Evolutionary conservation across 2,113 vertebrate species (phyloP).

Genomic region (Garra rufa): DNA sequence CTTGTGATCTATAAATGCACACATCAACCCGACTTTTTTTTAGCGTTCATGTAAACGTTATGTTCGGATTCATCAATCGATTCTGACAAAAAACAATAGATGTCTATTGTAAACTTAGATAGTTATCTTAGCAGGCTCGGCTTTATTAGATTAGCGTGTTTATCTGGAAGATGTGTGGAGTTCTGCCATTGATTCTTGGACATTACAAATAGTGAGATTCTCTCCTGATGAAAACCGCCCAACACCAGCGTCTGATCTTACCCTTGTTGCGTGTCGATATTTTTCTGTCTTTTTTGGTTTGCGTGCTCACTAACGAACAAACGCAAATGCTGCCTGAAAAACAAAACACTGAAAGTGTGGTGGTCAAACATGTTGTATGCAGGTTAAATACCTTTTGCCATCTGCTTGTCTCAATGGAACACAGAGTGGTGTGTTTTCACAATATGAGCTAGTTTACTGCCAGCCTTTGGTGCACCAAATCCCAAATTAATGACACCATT

Average conservation of each 20-base stretch:
- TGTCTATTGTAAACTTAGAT: no score
- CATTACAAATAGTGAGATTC: constrained; percentile 12
- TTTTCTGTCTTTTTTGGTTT: background rate
- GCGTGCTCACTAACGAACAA: constrained; percentile 3
- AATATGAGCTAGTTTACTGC: background rate
- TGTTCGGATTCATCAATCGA: no score
- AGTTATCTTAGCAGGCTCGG: background rate
- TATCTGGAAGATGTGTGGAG: background rate
- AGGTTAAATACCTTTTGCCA: background rate
- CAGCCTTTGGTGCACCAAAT: constrained; percentile 6
- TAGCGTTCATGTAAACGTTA: no score
- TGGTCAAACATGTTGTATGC: constrained; percentile 12
- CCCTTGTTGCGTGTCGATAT: constrained; percentile 1
- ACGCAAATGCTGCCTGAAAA: constrained; percentile 4
- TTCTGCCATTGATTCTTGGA: background rate
- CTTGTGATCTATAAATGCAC: no score
- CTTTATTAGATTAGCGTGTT: constrained; percentile 14
- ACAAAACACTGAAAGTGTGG: background rate
- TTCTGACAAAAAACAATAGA: no score
- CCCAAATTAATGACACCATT: background rate
- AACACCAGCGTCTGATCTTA: constrained; percentile 30
- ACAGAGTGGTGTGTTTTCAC: background rate
- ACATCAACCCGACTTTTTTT: no score
- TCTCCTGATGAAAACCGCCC: constrained; percentile 11
- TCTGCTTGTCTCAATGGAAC: background rate